Evolutionary conservation across 2,888 invertebrate species (phyloP).

Genomic region (Diachrysia chrysitis): DNA sequence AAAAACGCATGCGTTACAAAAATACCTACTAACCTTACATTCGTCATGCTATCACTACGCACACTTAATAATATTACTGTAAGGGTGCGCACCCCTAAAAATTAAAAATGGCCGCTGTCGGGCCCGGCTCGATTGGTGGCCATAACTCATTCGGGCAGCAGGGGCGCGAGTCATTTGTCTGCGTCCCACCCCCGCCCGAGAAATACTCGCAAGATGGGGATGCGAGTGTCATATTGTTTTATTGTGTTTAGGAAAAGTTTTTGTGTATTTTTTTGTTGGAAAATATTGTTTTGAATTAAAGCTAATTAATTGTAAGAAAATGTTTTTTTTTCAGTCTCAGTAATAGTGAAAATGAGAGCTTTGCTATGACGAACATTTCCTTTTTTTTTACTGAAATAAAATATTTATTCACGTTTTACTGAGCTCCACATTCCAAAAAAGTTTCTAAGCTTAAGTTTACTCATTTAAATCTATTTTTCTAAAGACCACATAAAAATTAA

Average conservation of each 20-base stretch:
- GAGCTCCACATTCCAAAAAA: too few relatives aligned
- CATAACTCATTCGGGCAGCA: conserved; percentile 84
- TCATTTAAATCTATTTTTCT: too few relatives aligned
- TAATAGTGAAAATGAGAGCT: too few relatives aligned
- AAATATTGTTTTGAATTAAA: conserved; percentile 12
- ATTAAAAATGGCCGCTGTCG: conserved; percentile 88
- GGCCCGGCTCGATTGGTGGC: conserved; percentile 86
- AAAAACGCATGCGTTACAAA: conserved; percentile 13
- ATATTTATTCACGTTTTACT: too few relatives aligned
- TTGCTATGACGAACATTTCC: too few relatives aligned
- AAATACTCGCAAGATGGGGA: conserved; percentile 82
- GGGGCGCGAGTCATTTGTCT: conserved; percentile 86
- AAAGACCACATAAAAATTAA: neutral
- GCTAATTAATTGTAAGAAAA: neutral
- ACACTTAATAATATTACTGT: conserved; percentile 76
- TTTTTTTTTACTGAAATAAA: too few relatives aligned
- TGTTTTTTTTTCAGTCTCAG: neutral
- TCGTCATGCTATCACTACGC: conserved; percentile 62
- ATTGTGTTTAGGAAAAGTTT: conserved; percentile 60
- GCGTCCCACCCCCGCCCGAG: conserved; percentile 81
- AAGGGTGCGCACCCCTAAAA: conserved; percentile 87
- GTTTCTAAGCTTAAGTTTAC: too few relatives aligned
- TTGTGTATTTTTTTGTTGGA: conserved; percentile 30
- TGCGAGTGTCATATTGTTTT: conserved; percentile 74
- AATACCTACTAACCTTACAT: conserved; percentile 43